Conservation (phyloP, 2,797 vertebrate genomes). For the Lithobates pipiens region DNA sequence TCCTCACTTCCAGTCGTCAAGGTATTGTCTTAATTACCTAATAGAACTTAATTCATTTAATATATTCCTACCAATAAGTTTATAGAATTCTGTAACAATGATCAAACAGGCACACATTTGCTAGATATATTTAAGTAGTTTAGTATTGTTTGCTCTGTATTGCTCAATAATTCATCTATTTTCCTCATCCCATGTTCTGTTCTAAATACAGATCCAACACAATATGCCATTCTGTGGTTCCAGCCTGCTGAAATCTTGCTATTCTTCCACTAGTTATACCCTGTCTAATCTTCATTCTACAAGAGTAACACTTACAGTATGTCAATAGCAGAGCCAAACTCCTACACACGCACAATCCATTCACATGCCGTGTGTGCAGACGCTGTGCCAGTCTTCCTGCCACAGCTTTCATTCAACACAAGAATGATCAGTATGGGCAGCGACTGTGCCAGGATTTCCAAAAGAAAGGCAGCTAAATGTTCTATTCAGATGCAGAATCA, state of each 20-base stretch:
- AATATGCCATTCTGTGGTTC: neutral
- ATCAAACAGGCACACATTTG: too few relatives aligned
- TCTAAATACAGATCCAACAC: slow-evolving; percentile 1
- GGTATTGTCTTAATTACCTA: too few relatives aligned
- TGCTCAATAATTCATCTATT: neutral
- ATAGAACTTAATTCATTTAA: too few relatives aligned
- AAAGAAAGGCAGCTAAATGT: slow-evolving; percentile 13
- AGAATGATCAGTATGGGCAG: slow-evolving; percentile 34
- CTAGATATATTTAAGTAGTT: neutral
- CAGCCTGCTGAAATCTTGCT: slow-evolving; percentile 11
- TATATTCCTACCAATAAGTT: too few relatives aligned
- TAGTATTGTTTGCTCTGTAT: neutral
- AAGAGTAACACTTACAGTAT: slow-evolving; percentile 37
- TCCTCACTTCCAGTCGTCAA: too few relatives aligned
- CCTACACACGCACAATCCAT: slow-evolving; percentile 6
- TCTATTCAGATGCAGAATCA: slow-evolving; percentile 21
- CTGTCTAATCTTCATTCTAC: slow-evolving; percentile 27
- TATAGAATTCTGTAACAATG: too few relatives aligned
- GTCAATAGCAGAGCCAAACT: slow-evolving; percentile 13
- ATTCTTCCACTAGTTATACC: slow-evolving; percentile 1
- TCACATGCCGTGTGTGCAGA: slow-evolving; percentile 29
- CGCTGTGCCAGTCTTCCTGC: slow-evolving; percentile 16
- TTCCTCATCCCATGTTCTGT: neutral
- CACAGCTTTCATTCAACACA: slow-evolving; percentile 29
- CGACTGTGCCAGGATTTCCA: slow-evolving; percentile 5